Base-by-base conservation (phyloP, 2,797 vertebrate genomes). In the Dicrostonyx torquatus region DNA sequence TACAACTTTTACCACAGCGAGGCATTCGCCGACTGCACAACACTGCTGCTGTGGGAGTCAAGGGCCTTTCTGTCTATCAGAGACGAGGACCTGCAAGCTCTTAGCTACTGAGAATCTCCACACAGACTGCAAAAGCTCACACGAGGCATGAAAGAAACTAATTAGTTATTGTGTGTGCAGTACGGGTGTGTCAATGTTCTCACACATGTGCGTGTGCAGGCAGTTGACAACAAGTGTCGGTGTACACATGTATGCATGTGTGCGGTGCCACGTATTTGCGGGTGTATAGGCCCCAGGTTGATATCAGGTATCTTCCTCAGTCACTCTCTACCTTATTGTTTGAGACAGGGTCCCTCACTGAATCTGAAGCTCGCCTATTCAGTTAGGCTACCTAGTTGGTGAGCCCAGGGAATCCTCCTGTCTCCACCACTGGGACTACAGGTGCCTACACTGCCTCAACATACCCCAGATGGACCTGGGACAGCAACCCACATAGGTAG, bases 11-110 rank as follows among this genome's bases (percentile, higher is more conserved):
- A 91, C 3, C 95, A 98, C 98, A 98, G 96, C 17, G 0, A 82
- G 86, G 90, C 97, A 96, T 97, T 98, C 97, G 95, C 89, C 87
- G 91, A 60, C 79, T 83, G n/a, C 88, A 97, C 78, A 90, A 97
- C 0, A 50, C 94, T 97, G 55, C 91, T 97, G 96, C 96, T 98
- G 96, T 91, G 94, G 76, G 90, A 66, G 66, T 93, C 60, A 92
- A 93, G 93, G 98, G 94, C 94, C 97, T 84, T 96, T 96, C 84
- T 97, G 93, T 94, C 79, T 96, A 94, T 34, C 76, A 20, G 48
- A 79, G 96, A 97, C 92, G 95, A 96, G 90, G 88, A 92, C 90
- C 88, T 96, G 95, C 62, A 96, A 97, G 66, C 76, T 12, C 45
- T 75, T 79, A 93, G 62, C 77, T 66, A 87, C 40, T 75, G 82